Conservation (phyloP, 2,113 vertebrate species). For the Cyanoderma ruficeps region DNA sequence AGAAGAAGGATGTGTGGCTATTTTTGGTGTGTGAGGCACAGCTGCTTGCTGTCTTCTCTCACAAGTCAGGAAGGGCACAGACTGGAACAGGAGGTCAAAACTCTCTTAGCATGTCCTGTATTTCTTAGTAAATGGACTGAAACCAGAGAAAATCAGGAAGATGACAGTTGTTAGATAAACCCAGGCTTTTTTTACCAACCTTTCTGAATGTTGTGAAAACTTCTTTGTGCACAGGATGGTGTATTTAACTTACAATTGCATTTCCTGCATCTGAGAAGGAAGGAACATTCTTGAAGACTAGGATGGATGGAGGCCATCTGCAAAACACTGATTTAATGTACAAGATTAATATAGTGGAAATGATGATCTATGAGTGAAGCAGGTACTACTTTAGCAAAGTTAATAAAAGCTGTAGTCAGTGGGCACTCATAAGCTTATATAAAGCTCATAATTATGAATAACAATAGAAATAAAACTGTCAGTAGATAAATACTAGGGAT, state of each 20-base stretch:
- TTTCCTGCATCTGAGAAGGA: neutral
- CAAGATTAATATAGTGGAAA: neutral
- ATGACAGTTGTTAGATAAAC: neutral
- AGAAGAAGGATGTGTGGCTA: neutral
- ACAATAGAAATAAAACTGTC: neutral
- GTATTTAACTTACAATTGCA: neutral
- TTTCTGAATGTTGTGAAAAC: neutral
- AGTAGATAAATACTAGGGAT: neutral
- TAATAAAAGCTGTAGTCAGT: neutral
- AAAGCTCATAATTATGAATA: neutral
- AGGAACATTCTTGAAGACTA: neutral
- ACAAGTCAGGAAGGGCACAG: slow-evolving; percentile 28
- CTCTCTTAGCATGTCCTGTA: neutral
- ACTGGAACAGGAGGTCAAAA: slow-evolving; percentile 15
- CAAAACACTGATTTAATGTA: neutral
- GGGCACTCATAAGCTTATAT: neutral
- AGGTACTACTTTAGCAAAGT: neutral
- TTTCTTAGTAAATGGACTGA: neutral
- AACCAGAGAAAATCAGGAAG: neutral
- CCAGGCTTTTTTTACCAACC: neutral
- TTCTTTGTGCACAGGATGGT: neutral
- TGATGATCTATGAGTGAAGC: neutral
- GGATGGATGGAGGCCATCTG: neutral
- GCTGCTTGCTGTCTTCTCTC: neutral
- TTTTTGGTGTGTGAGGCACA: neutral